phyloP scores from a whole-genome alignment of 1,140 invertebrate genomes.

The Cheumatopsyche charites region DNA sequence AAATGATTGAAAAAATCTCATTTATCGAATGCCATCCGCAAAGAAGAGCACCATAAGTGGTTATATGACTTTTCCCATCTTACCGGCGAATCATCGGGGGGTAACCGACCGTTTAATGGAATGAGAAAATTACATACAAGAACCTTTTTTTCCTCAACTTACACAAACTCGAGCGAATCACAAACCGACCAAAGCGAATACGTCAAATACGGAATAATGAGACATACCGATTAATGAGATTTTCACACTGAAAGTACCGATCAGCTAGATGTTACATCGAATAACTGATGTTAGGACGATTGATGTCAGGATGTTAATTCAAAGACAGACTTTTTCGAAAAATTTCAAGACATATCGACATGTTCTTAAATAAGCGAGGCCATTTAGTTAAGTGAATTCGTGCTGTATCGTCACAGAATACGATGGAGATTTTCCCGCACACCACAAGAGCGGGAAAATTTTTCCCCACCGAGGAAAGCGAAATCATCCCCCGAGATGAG shows the following conservation, averaged over 20 bases:
- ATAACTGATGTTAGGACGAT: too few species aligned
- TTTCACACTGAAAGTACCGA: conserved; percentile 36
- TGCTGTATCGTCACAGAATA: conserved; percentile 42
- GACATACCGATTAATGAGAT: conserved; percentile 29
- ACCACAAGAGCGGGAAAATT: too few species aligned
- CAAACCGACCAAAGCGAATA: conserved; percentile 29
- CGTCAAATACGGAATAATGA: too few species aligned
- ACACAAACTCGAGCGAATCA: conserved; percentile 35
- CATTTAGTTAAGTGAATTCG: conserved; percentile 49
- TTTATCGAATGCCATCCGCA: conserved; percentile 45
- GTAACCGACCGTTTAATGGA: conserved; percentile 49
- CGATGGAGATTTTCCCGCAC: too few species aligned
- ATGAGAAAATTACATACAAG: conserved; percentile 49
- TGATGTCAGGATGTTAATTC: too few species aligned
- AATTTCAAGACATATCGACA: conserved; percentile 19
- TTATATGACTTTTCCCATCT: conserved; percentile 46
- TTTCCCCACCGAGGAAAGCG: neutral
- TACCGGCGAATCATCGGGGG: conserved; percentile 44
- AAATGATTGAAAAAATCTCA: conserved; percentile 42
- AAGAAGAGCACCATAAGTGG: conserved; percentile 33
- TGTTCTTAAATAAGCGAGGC: conserved; percentile 40
- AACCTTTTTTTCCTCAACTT: conserved; percentile 32
- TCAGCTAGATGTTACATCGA: too few species aligned
- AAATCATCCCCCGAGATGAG: neutral
- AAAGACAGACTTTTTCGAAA: too few species aligned